Evolutionary conservation across 1,140 invertebrate genomes (phyloP).

Genomic region (Bombus confusus): DNA sequence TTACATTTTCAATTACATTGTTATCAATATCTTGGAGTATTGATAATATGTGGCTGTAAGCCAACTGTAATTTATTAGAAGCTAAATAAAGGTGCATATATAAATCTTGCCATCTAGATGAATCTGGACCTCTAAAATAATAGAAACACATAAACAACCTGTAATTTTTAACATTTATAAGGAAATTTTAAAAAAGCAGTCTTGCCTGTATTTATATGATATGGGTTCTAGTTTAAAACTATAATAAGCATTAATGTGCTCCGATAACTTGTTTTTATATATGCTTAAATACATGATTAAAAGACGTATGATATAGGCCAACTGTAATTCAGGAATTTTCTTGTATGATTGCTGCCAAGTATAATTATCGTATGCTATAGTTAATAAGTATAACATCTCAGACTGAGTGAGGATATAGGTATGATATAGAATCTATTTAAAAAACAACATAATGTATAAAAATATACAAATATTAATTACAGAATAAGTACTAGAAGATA

Average conservation of each 20-base stretch:
- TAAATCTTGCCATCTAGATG: constrained; percentile 76
- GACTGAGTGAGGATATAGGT: constrained; percentile 77
- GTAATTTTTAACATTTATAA: constrained; percentile 7
- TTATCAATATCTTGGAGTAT: constrained; percentile 74
- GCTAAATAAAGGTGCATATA: constrained; percentile 76
- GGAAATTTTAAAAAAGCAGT: constrained; percentile 25
- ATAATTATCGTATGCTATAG: constrained; percentile 65
- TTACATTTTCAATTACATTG: constrained; percentile 47
- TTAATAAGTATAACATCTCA: constrained; percentile 75
- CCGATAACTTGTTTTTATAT: constrained; percentile 63
- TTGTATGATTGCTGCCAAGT: constrained; percentile 39
- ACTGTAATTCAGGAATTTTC: constrained; percentile 62
- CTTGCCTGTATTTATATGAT: constrained; percentile 65
- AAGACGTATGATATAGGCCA: constrained; percentile 60
- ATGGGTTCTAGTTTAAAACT: constrained; percentile 62
- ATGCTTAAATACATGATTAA: constrained; percentile 57
- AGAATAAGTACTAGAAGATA: neutral
- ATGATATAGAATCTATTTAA: constrained; percentile 74
- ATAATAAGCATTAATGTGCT: constrained; percentile 68
- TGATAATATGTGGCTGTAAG: constrained; percentile 70
- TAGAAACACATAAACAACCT: neutral
- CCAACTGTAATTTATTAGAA: constrained; percentile 74
- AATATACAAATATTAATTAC: constrained; percentile 19
- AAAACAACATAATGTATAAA: constrained; percentile 37
- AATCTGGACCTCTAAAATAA: constrained; percentile 57